A percentile compares a stretch with the other conserved stretches of the same genome.
Evolutionary conservation across 2,113 vertebrate genomes (phyloP).

Genomic region (Anthoscopus minutus): DNA sequence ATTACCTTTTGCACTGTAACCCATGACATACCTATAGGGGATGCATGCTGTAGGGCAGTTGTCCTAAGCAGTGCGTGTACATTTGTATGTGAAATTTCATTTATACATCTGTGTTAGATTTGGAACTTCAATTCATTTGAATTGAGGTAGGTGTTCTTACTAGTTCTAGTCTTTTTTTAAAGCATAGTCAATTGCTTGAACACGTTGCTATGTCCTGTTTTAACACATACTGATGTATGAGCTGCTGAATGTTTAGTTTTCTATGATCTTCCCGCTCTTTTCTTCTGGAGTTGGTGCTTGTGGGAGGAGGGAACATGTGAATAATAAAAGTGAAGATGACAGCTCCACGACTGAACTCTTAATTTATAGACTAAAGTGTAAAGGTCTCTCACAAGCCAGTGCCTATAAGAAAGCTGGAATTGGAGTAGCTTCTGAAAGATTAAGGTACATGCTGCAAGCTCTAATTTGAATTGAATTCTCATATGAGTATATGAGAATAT

Average conservation of each 20-base stretch:
- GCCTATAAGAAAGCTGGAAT: background rate
- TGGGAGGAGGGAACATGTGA: background rate
- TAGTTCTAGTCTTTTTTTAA: background rate
- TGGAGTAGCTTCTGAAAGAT: slow-evolving; percentile 3
- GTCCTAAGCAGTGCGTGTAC: background rate
- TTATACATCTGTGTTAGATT: background rate
- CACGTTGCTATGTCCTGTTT: background rate
- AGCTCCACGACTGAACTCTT: background rate
- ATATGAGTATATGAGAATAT: no score
- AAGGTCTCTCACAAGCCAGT: background rate
- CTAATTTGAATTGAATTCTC: no score
- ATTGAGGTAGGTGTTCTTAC: background rate
- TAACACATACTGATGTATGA: background rate
- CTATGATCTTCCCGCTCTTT: background rate
- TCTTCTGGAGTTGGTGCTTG: background rate
- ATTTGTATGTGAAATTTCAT: background rate
- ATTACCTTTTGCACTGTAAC: no score
- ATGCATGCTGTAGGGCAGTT: background rate
- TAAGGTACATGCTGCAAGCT: background rate
- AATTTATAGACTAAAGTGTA: background rate
- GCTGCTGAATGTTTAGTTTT: background rate
- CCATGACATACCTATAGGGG: accelerated
- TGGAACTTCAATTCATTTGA: background rate
- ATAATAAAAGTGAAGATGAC: background rate
- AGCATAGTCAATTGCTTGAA: background rate